Evolutionary conservation across 2,113 vertebrate genomes (phyloP).

Genomic region (Drymodes brunneopygia): DNA sequence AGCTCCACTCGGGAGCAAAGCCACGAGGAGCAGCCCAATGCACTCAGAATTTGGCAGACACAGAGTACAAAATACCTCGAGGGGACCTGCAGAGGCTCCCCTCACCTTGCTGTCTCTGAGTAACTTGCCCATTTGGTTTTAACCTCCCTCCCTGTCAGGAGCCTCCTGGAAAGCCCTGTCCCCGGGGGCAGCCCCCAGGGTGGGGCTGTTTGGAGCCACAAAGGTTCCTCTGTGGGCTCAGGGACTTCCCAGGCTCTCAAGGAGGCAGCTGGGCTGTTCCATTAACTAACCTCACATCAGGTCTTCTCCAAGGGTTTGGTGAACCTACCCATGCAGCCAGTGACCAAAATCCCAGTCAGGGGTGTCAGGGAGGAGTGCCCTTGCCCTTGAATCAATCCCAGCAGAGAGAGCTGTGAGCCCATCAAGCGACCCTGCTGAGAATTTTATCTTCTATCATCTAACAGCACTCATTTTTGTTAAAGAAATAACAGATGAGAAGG

Average conservation of each 20-base stretch:
- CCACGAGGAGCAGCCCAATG: not conserved
- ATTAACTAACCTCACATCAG: not conserved
- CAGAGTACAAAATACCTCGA: not conserved
- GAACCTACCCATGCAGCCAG: fast-evolving
- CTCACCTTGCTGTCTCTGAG: not conserved
- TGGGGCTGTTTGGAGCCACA: not conserved
- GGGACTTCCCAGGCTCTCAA: not conserved
- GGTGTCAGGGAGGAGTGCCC: not conserved
- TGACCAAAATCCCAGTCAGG: not conserved
- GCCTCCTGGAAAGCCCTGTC: not conserved
- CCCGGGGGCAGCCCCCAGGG: fast-evolving
- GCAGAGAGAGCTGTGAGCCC: not conserved
- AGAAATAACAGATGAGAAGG: not conserved
- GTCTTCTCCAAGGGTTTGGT: not conserved
- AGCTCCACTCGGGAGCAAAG: not conserved
- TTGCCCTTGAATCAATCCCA: not conserved
- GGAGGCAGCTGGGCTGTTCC: not conserved
- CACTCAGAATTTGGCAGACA: fast-evolving
- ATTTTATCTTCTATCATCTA: not conserved
- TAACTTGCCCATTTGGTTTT: not conserved
- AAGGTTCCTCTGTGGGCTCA: not conserved
- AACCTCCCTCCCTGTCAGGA: not conserved
- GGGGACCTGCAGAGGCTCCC: not conserved
- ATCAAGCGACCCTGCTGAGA: not conserved
- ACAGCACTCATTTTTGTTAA: not conserved